Evolutionary conservation across 2,113 vertebrate species (phyloP).

Genomic region (Mionectes macconnelli): DNA sequence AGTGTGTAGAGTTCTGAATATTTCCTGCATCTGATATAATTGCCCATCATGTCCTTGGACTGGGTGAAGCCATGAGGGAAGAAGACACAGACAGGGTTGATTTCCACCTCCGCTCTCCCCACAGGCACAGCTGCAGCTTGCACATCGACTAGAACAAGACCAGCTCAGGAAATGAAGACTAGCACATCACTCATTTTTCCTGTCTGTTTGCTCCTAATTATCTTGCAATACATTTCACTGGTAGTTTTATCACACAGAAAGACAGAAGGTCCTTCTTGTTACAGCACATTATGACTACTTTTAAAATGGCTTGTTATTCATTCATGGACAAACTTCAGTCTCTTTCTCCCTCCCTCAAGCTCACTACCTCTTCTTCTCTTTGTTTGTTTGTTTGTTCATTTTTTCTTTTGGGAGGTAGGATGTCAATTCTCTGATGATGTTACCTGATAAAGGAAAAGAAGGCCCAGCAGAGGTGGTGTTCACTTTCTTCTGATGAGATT

Average conservation of each 20-base stretch:
- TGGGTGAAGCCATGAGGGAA: neutral
- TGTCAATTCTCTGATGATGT: neutral
- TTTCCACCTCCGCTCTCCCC: neutral
- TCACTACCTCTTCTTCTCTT: neutral
- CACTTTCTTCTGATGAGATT: neutral
- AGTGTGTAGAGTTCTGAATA: neutral
- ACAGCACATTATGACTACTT: slow-evolving; percentile 9
- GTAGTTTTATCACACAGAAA: slow-evolving; percentile 21
- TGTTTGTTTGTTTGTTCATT: neutral
- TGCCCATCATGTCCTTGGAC: neutral
- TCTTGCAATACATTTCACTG: slow-evolving; percentile 29
- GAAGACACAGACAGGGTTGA: neutral
- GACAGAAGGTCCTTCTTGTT: slow-evolving; percentile 31
- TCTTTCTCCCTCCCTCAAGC: neutral
- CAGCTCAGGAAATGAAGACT: slow-evolving; percentile 11
- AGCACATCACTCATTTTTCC: slow-evolving; percentile 18
- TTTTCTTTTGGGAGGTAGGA: neutral
- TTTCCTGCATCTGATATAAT: neutral
- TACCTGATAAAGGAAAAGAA: neutral
- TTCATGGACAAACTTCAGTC: neutral
- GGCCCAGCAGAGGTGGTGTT: neutral
- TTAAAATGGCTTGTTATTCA: slow-evolving; percentile 1
- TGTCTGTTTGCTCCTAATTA: slow-evolving; percentile 47
- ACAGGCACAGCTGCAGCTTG: neutral
- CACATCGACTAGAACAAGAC: neutral